A percentile compares a stretch with the other conserved stretches of the same genome.
Evolutionary conservation across 1,140 invertebrate genomes (phyloP).

Genomic region (Drosophila azteca): DNA sequence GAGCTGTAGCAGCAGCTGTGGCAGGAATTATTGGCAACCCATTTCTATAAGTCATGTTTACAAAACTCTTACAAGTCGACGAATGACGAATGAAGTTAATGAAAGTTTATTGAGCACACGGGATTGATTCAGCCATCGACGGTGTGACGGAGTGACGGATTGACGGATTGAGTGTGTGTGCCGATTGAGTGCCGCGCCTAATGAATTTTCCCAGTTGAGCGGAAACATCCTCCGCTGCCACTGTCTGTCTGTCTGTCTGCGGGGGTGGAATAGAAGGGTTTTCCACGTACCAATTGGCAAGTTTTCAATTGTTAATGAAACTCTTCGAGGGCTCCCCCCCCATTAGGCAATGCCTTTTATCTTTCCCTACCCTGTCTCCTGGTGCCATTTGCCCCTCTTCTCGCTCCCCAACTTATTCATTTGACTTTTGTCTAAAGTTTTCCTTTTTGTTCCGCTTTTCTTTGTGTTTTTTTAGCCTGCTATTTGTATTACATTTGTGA

Average conservation of each 20-base stretch:
- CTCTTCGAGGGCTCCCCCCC: slow-evolving; percentile 50
- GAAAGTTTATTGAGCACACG: slow-evolving; percentile 75
- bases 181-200: slow-evolving; percentile 51
- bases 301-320: slow-evolving; percentile 68
- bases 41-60: slow-evolving; percentile 71
- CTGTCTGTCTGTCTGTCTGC: slow-evolving; percentile 19
- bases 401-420: slow-evolving; percentile 40
- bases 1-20: not conserved
- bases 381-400: too few species aligned
- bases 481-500: slow-evolving; percentile 77
- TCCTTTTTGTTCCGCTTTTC: slow-evolving; percentile 36
- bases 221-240: slow-evolving; percentile 54
- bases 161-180: slow-evolving; percentile 19
- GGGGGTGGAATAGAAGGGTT: slow-evolving; percentile 20
- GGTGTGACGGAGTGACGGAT: slow-evolving; percentile 7
- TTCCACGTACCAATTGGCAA: slow-evolving; percentile 42
- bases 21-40: slow-evolving; percentile 57
- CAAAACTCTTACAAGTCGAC: slow-evolving; percentile 72
- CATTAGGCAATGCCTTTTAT: slow-evolving; percentile 33
- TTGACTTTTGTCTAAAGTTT: slow-evolving; percentile 73
- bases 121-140: slow-evolving; percentile 46
- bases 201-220: slow-evolving; percentile 78
- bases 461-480: slow-evolving; percentile 27
- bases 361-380: not conserved
- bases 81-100: slow-evolving; percentile 73